Conservation (phyloP, 2,113 vertebrate genomes). For the Pandion haliaetus region DNA sequence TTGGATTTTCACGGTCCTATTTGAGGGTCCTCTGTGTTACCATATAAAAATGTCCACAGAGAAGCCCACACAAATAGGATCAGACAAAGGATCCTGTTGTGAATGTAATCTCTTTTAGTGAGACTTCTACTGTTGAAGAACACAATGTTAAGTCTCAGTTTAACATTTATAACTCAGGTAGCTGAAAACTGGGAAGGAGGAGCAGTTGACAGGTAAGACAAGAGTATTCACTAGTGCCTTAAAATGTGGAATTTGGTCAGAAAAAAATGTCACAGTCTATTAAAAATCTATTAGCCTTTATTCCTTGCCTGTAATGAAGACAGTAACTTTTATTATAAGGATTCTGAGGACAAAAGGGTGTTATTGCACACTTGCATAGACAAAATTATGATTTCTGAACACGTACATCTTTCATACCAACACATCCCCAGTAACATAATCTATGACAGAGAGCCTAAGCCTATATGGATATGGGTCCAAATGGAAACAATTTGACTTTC, state of each 20-base stretch:
- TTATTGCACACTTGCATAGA: neutral
- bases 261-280: neutral
- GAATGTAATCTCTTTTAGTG: neutral
- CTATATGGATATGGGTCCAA: neutral
- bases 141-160: neutral
- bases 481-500: neutral
- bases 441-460: neutral
- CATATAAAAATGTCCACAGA: neutral
- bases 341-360: neutral
- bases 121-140: neutral
- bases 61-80: neutral
- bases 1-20: neutral
- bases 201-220: neutral
- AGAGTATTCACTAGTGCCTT: neutral
- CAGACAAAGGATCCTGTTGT: neutral
- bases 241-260: neutral
- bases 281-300: neutral
- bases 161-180: neutral
- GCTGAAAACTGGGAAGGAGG: neutral
- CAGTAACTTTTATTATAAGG: neutral
- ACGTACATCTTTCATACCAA: neutral
- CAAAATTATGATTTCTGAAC: neutral
- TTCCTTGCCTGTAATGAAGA: neutral
- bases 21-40: neutral
- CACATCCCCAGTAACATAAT: neutral